Conservation (phyloP, 2,797 vertebrate genomes). For the Oreochromis mossambicus region DNA sequence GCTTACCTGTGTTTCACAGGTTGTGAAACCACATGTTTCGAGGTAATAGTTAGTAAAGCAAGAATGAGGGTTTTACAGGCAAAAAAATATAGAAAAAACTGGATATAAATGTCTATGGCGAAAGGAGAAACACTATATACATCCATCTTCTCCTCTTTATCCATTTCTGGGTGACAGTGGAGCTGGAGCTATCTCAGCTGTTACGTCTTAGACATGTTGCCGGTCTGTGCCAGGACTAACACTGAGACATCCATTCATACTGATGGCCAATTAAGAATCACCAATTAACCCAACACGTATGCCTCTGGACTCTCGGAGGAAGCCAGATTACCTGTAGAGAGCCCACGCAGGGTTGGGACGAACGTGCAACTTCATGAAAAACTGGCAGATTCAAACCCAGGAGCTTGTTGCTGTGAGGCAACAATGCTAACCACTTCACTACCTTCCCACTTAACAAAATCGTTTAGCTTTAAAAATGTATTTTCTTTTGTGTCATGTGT, state of each 20-base stretch:
- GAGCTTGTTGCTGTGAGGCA: not conserved
- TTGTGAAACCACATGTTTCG: not conserved
- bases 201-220: rapidly evolving
- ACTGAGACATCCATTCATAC: not conserved
- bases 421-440: not conserved
- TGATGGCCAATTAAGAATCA: not conserved
- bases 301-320: not conserved
- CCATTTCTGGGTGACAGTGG: not conserved
- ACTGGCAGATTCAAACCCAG: not conserved
- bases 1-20: not conserved
- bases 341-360: not conserved
- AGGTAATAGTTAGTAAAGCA: not conserved
- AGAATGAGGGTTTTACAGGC: not conserved
- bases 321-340: not conserved
- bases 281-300: not conserved
- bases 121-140: not conserved
- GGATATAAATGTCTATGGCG: not conserved
- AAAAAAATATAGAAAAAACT: rapidly evolving
- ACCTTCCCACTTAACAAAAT: not conserved
- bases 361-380: not conserved
- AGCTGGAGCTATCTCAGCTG: not conserved
- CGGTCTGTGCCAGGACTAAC: rapidly evolving
- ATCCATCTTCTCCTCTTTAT: not conserved
- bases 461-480: not conserved
- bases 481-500: not conserved